Evolutionary conservation across 2,888 invertebrate species (phyloP).

Genomic region (Meloe dianella): DNA sequence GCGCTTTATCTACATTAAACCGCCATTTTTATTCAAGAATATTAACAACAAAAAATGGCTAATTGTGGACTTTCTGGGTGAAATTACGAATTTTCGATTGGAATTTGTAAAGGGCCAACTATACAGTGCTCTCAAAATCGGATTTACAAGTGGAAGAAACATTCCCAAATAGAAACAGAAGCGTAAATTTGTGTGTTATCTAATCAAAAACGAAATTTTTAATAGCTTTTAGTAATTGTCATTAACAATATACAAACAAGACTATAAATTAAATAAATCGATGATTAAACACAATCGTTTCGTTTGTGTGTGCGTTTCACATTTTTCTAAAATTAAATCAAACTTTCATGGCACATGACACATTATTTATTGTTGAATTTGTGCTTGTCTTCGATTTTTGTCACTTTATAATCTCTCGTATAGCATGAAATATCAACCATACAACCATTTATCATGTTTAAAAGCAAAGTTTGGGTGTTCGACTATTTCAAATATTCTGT

Average conservation of each 20-base stretch:
- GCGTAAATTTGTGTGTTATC: background rate
- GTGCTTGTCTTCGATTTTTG: constrained; percentile 12
- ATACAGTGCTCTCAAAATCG: background rate
- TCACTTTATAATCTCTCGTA: constrained; percentile 15
- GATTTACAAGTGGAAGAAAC: background rate
- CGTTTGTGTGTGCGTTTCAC: background rate
- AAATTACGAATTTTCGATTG: background rate
- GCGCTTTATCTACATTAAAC: too few species aligned
- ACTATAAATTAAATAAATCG: background rate
- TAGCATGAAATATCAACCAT: constrained; percentile 25
- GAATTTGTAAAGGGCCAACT: background rate
- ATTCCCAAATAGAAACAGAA: background rate
- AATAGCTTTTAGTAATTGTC: background rate
- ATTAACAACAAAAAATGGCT: too few species aligned
- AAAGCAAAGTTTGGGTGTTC: constrained; percentile 18
- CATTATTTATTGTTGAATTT: background rate
- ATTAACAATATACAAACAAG: background rate
- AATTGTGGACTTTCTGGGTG: background rate
- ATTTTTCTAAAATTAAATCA: background rate
- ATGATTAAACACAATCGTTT: background rate
- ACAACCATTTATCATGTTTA: constrained; percentile 37
- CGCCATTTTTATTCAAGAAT: too few species aligned
- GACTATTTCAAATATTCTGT: constrained; percentile 32
- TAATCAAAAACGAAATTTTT: background rate
- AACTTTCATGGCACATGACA: background rate